A percentile compares a stretch with the other conserved stretches of the same genome.
Conservation (phyloP, 2,888 invertebrate species). For the Lumbricus terrestris region DNA sequence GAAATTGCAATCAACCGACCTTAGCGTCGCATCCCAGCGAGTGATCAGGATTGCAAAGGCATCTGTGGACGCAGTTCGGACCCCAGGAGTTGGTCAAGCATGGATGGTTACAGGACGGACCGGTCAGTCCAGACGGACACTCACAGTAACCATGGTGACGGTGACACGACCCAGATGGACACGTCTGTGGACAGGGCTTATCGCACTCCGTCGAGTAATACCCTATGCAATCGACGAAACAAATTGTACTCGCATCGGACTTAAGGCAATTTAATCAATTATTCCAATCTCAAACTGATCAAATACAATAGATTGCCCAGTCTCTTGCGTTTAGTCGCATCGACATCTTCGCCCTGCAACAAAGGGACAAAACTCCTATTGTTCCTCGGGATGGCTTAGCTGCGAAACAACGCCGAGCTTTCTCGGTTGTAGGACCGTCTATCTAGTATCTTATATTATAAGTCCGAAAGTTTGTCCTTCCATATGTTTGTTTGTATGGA, state of each 20-base stretch:
- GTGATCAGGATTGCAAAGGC: slow-evolving; percentile 48
- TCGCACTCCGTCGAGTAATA: slow-evolving; percentile 56
- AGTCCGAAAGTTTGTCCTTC: too few relatives aligned
- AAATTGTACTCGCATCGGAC: neutral
- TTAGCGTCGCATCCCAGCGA: slow-evolving; percentile 57
- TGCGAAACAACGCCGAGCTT: too few relatives aligned
- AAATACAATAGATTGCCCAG: too few relatives aligned
- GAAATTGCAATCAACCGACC: slow-evolving; percentile 44
- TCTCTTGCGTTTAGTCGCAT: too few relatives aligned
- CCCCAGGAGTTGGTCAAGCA: slow-evolving; percentile 83
- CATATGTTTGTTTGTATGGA: too few relatives aligned
- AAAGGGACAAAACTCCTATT: too few relatives aligned
- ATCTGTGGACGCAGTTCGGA: slow-evolving; percentile 68
- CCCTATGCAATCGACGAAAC: slow-evolving; percentile 38
- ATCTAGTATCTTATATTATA: too few relatives aligned
- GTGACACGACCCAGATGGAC: slow-evolving; percentile 59
- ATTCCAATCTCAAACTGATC: neutral
- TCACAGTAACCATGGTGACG: slow-evolving; percentile 61
- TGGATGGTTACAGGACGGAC: slow-evolving; percentile 81
- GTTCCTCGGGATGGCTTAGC: too few relatives aligned
- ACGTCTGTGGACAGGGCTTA: slow-evolving; percentile 50
- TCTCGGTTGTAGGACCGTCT: too few relatives aligned
- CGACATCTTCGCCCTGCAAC: too few relatives aligned
- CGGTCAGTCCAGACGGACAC: slow-evolving; percentile 54
- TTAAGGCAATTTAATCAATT: neutral